phyloP scores from a whole-genome alignment of 1,140 invertebrate species.

The Panagrolaimus sp. region DNA sequence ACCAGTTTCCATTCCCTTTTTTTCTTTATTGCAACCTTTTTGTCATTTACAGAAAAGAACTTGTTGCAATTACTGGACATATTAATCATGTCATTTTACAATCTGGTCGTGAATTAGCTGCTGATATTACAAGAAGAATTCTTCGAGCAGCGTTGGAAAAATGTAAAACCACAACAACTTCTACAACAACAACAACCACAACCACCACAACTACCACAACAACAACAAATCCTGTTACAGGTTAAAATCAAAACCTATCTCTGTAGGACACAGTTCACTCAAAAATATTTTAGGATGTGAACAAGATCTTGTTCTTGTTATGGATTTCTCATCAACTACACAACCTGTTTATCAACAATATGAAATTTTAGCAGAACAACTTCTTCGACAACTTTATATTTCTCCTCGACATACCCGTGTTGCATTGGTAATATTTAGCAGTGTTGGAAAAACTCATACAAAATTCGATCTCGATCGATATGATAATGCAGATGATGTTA shows the following conservation, averaged over 20 bases:
- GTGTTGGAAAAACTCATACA: slow-evolving; percentile 50
- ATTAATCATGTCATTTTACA: slow-evolving; percentile 57
- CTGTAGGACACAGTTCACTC: background rate
- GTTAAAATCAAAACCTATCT: slow-evolving; percentile 19
- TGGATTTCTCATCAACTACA: slow-evolving; percentile 58
- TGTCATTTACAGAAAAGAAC: slow-evolving; percentile 47
- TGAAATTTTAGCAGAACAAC: slow-evolving; percentile 36
- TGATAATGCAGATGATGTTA: slow-evolving; percentile 48
- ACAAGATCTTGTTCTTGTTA: slow-evolving; percentile 52
- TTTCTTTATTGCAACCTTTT: background rate
- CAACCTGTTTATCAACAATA: slow-evolving; percentile 50
- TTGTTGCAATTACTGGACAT: slow-evolving; percentile 54
- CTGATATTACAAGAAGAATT: slow-evolving; percentile 52
- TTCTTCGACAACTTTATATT: slow-evolving; percentile 49
- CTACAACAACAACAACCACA: slow-evolving; percentile 54
- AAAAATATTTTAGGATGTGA: slow-evolving; percentile 39
- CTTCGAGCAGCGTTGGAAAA: slow-evolving; percentile 55
- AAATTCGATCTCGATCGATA: slow-evolving; percentile 52
- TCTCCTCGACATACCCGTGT: slow-evolving; percentile 56
- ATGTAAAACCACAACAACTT: slow-evolving; percentile 53
- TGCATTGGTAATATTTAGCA: slow-evolving; percentile 51
- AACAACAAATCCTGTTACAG: slow-evolving; percentile 44
- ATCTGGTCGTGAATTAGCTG: slow-evolving; percentile 51
- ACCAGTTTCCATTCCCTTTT: background rate
- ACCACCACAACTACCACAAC: slow-evolving; percentile 48